phyloP scores from a whole-genome alignment of 2,113 vertebrate genomes.

The Riparia riparia region DNA sequence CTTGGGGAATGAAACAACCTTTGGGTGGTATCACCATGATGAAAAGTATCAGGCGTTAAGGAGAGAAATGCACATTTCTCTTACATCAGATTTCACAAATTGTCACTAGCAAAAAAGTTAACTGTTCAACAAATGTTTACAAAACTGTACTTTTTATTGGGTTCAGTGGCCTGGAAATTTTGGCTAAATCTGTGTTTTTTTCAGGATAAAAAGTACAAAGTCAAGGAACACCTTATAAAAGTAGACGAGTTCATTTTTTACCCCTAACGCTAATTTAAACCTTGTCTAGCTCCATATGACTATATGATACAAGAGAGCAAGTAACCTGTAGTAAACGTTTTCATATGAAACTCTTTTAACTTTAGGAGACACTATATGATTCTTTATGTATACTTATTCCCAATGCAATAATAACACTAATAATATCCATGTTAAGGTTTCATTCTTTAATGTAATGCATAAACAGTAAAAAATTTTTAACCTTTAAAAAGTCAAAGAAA shows the following conservation, averaged over 20 bases:
- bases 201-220: background rate
- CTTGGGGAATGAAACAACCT: background rate
- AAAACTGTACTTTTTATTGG: background rate
- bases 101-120: background rate
- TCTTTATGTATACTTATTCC: background rate
- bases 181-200: background rate
- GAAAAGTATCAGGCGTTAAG: background rate
- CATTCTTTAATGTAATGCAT: background rate
- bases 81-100: background rate
- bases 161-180: background rate
- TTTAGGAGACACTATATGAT: background rate
- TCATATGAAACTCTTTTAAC: background rate
- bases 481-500: background rate
- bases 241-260: background rate
- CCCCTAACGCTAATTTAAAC: background rate
- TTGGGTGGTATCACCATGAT: background rate
- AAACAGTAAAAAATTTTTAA: background rate
- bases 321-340: background rate
- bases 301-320: background rate
- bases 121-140: background rate
- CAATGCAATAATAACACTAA: background rate
- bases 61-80: background rate
- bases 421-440: background rate
- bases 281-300: background rate
- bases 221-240: background rate